A percentile compares a stretch with the other conserved stretches of the same genome.
Evolutionary conservation across 2,797 vertebrate species (phyloP).

Genomic region (Poecilia picta): DNA sequence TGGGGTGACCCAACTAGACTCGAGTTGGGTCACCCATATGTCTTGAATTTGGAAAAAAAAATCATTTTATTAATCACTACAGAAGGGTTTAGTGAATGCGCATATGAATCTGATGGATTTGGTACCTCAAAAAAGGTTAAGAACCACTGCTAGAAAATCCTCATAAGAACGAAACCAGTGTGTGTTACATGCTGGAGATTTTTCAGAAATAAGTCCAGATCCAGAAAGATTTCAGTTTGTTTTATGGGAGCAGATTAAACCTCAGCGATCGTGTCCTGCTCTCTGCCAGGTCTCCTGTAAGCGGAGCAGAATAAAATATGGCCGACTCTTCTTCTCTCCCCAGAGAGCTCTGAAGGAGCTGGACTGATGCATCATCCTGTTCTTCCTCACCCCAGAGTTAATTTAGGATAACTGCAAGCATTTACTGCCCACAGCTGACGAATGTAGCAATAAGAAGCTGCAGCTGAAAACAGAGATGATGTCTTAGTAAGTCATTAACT

Average conservation of each 20-base stretch:
- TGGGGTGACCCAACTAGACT: too few species aligned
- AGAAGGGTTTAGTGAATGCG: too few species aligned
- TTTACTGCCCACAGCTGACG: constrained; percentile 25
- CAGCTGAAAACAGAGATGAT: constrained; percentile 4
- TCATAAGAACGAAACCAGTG: neutral
- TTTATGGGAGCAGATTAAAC: neutral
- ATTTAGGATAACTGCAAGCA: constrained; percentile 30
- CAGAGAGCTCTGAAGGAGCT: constrained; percentile 18
- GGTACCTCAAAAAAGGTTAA: too few species aligned
- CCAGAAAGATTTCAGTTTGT: neutral
- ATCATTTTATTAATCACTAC: too few species aligned
- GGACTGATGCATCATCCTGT: constrained; percentile 22
- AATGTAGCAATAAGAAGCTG: constrained; percentile 15
- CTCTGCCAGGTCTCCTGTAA: constrained; percentile 28
- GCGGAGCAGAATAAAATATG: constrained; percentile 35
- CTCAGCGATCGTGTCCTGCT: neutral
- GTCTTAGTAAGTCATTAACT: constrained; percentile 10
- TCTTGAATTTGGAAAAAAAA: too few species aligned
- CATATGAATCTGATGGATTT: too few species aligned
- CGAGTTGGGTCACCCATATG: too few species aligned
- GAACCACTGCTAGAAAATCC: too few species aligned
- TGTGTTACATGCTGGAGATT: neutral
- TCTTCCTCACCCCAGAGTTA: constrained; percentile 12
- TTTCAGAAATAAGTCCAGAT: neutral
- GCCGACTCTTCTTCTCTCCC: constrained; percentile 18